Percentiles rank a stretch among this genome's conserved stretches.
Conservation (phyloP, 2,113 vertebrate genomes). For the Anoura caudifer region DNA sequence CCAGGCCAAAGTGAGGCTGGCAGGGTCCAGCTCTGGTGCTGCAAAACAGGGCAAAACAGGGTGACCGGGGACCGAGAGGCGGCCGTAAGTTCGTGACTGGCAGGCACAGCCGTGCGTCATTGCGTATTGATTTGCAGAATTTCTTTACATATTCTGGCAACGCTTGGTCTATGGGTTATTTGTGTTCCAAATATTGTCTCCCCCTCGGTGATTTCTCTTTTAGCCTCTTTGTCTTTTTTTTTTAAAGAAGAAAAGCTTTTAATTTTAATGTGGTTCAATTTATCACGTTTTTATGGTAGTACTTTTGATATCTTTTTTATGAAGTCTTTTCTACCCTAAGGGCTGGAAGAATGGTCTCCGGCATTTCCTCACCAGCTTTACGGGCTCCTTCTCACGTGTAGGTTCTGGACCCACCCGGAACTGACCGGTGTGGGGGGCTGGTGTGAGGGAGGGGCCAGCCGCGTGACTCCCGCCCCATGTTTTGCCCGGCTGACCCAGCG, state of each 20-base stretch:
- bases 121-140: background rate
- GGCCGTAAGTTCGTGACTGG: background rate
- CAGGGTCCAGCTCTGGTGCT: background rate
- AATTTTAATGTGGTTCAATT: background rate
- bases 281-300: background rate
- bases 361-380: background rate
- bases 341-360: background rate
- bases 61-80: background rate
- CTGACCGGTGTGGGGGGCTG: background rate
- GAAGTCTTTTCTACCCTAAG: background rate
- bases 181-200: slow-evolving; percentile 4
- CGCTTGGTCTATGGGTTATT: background rate
- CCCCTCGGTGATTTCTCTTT: background rate
- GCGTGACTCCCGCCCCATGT: accelerated
- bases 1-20: background rate
- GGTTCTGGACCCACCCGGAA: background rate
- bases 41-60: background rate
- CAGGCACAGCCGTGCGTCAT: background rate
- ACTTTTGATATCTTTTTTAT: background rate
- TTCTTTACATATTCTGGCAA: background rate
- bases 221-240: background rate
- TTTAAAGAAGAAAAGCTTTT: slow-evolving; percentile 10
- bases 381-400: background rate
- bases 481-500: background rate
- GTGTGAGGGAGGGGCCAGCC: slow-evolving; percentile 4